Evolutionary conservation across 30 jellyfish, hydroid and myxozoan genomes (phyloP), one percentile per base, ranked within the genome.

Genomic region (Turritopsis rubra): DNA sequence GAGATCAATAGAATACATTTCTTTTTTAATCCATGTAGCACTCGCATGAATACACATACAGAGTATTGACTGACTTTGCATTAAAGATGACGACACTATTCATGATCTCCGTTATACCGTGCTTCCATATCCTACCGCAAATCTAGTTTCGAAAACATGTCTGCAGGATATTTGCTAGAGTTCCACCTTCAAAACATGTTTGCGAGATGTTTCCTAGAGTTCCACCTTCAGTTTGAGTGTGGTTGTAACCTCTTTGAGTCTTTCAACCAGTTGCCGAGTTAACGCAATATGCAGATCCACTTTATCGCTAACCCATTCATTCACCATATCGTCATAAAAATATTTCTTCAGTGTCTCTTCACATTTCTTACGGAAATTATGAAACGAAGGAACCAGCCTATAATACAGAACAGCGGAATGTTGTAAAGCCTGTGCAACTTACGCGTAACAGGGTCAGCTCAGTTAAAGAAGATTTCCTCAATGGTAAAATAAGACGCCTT

Each of bases 221-320:
- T 68, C 77, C 28, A 68, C 30, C 19, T 68, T 68, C 21, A 68
- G 9, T 19, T 68, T 68, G 23, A 68, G 77, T 19, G 16, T 68
- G 77, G 30, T 27, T 19, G 30, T n/a, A 53, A 79, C 29, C 5
- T 24, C 21, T 20, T 79, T 29, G 7, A 72, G 18, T 31, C 60
- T 79, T 7, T 41, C 66, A 17, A 7, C 86, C 54, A 79, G 22
- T 0, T 53, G 53, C 7, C 53, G 52, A 23, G 66, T 21, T 18
- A 41, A 8, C 21, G 23, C n/a, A 16, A 72, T 66, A 27, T 66
- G 28, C 22, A 73, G 19, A n/a, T 83, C 68, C 16, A 83, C 85
- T 73, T 83, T 83, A 53, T 83, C 89, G 72, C 53, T 29, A 60
- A 83, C 54, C 89, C 89, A 83, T 83, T 83, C 89, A 20, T 83